phyloP scores from a whole-genome alignment of 1,140 invertebrate genomes.

The Cotesia glomerata region DNA sequence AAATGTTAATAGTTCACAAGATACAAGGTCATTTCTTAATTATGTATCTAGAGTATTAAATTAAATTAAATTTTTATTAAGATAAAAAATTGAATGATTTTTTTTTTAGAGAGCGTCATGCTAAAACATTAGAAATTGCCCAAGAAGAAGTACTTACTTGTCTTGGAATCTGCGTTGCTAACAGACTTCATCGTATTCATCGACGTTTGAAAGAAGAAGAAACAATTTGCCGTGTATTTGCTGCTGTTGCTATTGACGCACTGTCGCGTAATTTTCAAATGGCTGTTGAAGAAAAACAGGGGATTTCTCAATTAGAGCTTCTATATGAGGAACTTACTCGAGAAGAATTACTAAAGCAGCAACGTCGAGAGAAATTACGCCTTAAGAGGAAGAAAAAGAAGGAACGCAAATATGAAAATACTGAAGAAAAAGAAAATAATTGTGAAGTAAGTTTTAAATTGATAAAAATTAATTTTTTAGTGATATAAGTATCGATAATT shows the following conservation, averaged over 20 bases:
- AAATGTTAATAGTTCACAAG: too few relatives aligned
- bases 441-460: constrained; percentile 38
- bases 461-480: constrained; percentile 12
- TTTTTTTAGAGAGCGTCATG: constrained; percentile 81
- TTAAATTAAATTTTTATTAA: background rate
- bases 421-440: constrained; percentile 65
- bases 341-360: constrained; percentile 83
- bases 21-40: too few relatives aligned
- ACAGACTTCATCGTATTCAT: constrained; percentile 84
- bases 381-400: constrained; percentile 86
- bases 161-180: constrained; percentile 89
- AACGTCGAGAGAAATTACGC: constrained; percentile 85
- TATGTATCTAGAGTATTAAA: too few relatives aligned
- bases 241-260: constrained; percentile 85
- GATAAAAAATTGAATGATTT: constrained; percentile 45
- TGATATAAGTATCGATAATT: background rate
- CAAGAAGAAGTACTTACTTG: constrained; percentile 95
- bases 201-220: constrained; percentile 87
- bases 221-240: constrained; percentile 88
- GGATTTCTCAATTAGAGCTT: constrained; percentile 84
- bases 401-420: constrained; percentile 61
- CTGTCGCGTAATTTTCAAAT: constrained; percentile 87
- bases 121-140: constrained; percentile 92
- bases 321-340: constrained; percentile 81
- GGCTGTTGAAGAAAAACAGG: constrained; percentile 86